These are phyloP conservation scores for Rhyacophila brunnea DNA, from an alignment of 1,140 invertebrate genomes.

Conservation along the genomic window DNA sequence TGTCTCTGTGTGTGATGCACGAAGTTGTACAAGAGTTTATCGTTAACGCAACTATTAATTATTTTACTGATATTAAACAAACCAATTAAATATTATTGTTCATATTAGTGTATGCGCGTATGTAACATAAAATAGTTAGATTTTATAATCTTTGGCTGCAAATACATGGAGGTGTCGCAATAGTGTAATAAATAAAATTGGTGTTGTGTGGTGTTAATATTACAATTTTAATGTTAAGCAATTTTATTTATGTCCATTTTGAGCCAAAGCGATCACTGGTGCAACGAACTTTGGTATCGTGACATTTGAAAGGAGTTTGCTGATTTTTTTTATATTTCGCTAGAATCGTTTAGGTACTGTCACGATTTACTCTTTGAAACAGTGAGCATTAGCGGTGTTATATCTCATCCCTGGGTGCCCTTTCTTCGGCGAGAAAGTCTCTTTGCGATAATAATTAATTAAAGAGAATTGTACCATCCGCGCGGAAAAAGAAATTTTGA, in stretches of 20 bases:
- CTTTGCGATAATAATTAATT: background rate
- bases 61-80: too few species aligned
- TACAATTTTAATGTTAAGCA: too few species aligned
- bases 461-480: background rate
- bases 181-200: too few species aligned
- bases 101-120: too few species aligned
- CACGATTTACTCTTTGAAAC: constrained; percentile 2
- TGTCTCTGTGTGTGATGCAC: too few species aligned
- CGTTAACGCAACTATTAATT: too few species aligned
- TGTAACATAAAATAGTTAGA: too few species aligned
- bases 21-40: too few species aligned
- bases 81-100: too few species aligned
- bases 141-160: too few species aligned
- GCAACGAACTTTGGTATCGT: constrained; percentile 3
- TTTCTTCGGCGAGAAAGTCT: constrained; percentile 1
- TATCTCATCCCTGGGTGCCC: background rate
- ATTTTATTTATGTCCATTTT: background rate
- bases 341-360: background rate
- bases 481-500: background rate
- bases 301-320: constrained; percentile 7
- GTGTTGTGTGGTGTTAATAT: too few species aligned
- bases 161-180: too few species aligned
- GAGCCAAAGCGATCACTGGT: background rate
- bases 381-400: background rate
- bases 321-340: background rate